Evolutionary conservation across 2,888 invertebrate genomes (phyloP), one percentile per base, ranked within the genome.

Genomic region (Caenorhabditis wallacei): DNA sequence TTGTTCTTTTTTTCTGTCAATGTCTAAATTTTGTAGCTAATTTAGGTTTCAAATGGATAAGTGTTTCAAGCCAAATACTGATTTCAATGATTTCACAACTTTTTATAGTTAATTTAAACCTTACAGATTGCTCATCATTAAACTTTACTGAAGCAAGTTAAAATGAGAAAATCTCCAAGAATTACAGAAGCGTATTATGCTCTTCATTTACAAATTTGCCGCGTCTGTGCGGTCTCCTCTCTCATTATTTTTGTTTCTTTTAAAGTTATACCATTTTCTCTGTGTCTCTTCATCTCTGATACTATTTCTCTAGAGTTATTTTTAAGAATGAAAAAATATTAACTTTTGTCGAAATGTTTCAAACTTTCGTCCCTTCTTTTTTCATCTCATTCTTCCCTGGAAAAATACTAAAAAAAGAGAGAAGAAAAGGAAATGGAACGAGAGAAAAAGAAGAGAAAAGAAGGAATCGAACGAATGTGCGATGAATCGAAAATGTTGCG

Each of bases 401-500:
- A 57, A 70, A 59, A 70, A 64, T 51, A 48, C 48, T 51, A 64
- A 43, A 57, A 57, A 59, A 30, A 30, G 30, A 30, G 30, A n/a
- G 30, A 30, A 30, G 8, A 30, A 30, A 11, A 70, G 13, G 48
- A 69, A 43, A 63, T 18, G 24, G 46, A 26, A 20, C 16, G 26
- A 20, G 48, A 48, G 16, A 10, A 46, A 46, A 46, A 26, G 35
- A 43, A 59, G 20, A 16, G 59, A 59, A 30, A 24, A 26, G 18
- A 46, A 13, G 24, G 37, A 40, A 56, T n/a, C 66, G 63, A 68
- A 37, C 69, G 59, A 40, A 61, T 51, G 61, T 48, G 71, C 64
- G 64, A 51, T 64, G 64, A 64, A 64, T 64, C 64, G 64, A 64
- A 64, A 64, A 64, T 64, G 48, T 64, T 64, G 48, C 64, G 64